Base-by-base conservation (phyloP, 2,888 invertebrate genomes). In the Pterostichus niger region DNA sequence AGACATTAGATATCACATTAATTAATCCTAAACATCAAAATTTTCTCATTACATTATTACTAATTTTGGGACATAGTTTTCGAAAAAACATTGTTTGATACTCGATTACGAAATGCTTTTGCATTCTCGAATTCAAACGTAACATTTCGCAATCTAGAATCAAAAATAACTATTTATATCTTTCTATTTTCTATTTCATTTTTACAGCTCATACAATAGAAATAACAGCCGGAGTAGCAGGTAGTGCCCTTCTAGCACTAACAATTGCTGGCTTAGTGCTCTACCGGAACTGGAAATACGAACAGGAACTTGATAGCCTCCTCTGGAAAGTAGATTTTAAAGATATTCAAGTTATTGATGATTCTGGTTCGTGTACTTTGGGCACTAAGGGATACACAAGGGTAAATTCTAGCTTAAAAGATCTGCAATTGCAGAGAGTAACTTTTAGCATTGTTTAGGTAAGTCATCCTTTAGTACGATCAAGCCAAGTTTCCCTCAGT, bases 301-400 rank as follows among this genome's bases (percentile, higher is more conserved):
- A 98, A 88, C 97, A 98, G 88, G 98, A 98, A 88, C 91, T 98
- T 85, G 98, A 98, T 88, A 97, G 97, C 81, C 91, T 98, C 52
- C 92, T 98, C 52, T 98, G 98, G 98, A 97, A 98, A 91, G 95
- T 98, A 83, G 98, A 98, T 90, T 97, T 95, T 90, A 94, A 95
- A 84, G 98, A 98, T 87, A 95, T 98, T 71, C 94, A 96, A 59
- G 35, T 82, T 24, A 52, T 80, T 10, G 71, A 75, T 46, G 82
- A 82, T 52, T 9, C 64, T 7, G 82, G 83, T 92, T 91, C 84
- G 88, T 90, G 52, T 87, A 87, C 49, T 10, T 86, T 87, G 24
- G 89, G 89, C 49, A 88, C 88, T 64, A 91, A 90, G 87, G 87
- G 89, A 11, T 71, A 71, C 10, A 87, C 89, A 1, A 86, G 89